Conservation (phyloP, 1,140 invertebrate species). For the Drosophila pectinifera region DNA sequence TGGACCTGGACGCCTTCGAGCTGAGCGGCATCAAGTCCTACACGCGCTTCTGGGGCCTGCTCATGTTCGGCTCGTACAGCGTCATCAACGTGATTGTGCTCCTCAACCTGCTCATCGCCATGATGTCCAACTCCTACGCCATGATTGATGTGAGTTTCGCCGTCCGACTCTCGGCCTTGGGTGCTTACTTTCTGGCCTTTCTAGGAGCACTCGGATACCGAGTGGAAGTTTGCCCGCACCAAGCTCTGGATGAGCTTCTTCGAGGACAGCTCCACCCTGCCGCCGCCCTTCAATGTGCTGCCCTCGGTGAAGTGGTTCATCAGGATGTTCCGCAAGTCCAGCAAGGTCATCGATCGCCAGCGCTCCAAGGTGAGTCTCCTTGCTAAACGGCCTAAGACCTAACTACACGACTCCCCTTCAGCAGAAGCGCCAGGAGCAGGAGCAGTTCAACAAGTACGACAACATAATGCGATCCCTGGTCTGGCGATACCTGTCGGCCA, state of each 20-base stretch:
- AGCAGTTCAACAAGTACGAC: conserved; percentile 89
- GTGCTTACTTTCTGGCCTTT: conserved; percentile 31
- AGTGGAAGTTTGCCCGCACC: conserved; percentile 96
- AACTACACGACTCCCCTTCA: too few relatives aligned
- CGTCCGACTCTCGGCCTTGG: too few relatives aligned
- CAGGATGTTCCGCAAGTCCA: conserved; percentile 79
- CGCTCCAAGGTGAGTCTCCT: conserved; percentile 84
- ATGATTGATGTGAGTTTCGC: conserved; percentile 87
- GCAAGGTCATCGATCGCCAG: conserved; percentile 77
- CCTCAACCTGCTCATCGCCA: conserved; percentile 94
- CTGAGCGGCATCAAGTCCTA: conserved; percentile 91
- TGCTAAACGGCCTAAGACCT: too few relatives aligned
- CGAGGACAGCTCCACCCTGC: conserved; percentile 93
- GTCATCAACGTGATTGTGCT: conserved; percentile 95
- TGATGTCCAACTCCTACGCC: conserved; percentile 96
- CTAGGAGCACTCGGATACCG: conserved; percentile 93
- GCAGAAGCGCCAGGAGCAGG: conserved; percentile 86
- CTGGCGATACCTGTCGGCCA: conserved; percentile 93
- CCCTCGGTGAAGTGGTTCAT: conserved; percentile 89
- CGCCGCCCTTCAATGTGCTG: conserved; percentile 94
- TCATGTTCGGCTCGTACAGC: conserved; percentile 93
- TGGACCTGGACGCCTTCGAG: conserved; percentile 92
- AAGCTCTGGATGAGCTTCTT: conserved; percentile 96
- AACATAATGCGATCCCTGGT: conserved; percentile 93
- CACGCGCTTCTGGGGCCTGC: conserved; percentile 91